Conservation (phyloP, 2,113 vertebrate species). For the Bufo bufo region DNA sequence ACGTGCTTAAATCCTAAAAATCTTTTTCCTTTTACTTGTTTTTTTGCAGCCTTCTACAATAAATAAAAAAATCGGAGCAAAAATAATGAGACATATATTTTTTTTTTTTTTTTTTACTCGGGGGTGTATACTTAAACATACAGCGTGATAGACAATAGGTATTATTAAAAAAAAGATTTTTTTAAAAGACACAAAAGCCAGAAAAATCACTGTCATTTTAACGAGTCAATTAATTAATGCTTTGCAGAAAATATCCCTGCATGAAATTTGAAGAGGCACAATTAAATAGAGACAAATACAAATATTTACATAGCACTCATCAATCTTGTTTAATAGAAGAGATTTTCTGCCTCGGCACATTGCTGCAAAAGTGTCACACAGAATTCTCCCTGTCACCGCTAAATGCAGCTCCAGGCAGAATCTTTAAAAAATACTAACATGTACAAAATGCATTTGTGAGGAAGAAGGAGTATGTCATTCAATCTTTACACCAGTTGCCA, state of each 20-base stretch:
- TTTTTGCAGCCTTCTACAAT: not conserved
- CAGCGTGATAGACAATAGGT: conserved; percentile 34
- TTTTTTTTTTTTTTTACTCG: not conserved
- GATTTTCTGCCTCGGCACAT: conserved; percentile 29
- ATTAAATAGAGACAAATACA: conserved; percentile 30
- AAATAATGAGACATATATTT: not conserved
- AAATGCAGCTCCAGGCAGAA: conserved; percentile 37
- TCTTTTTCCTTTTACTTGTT: not conserved
- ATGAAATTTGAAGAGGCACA: conserved; percentile 32
- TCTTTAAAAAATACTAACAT: conserved; percentile 42
- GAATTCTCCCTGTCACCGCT: conserved; percentile 37
- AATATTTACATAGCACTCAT: conserved; percentile 45
- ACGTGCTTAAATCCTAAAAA: not conserved
- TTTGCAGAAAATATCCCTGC: conserved; percentile 34
- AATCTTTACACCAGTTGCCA: conserved; percentile 26
- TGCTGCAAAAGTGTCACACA: conserved; percentile 41
- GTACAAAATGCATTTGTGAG: conserved; percentile 44
- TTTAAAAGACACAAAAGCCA: conserved; percentile 1
- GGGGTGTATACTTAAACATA: not conserved
- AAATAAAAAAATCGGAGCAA: not conserved
- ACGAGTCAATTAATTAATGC: conserved; percentile 46
- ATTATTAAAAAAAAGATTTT: conserved; percentile 16
- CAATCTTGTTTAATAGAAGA: conserved; percentile 41
- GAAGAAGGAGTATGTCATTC: conserved; percentile 25
- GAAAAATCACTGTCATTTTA: conserved; percentile 32